These are phyloP conservation scores for Lithodes maja DNA, from an alignment of 2,888 invertebrate species.

Conservation along the genomic window DNA sequence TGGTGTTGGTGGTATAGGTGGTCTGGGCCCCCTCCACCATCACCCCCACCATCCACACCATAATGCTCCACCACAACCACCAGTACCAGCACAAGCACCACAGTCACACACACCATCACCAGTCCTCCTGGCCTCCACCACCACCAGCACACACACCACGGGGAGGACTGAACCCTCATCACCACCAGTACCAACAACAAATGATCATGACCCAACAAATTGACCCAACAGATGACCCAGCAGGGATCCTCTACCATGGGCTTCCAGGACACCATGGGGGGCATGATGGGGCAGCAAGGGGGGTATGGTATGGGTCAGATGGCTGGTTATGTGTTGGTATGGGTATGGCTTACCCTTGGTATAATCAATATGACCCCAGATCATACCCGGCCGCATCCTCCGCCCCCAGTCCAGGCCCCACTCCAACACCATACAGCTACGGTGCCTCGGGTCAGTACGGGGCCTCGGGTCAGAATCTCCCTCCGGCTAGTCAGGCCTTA, in stretches of 20 bases:
- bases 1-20: no score
- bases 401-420: background rate
- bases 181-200: background rate
- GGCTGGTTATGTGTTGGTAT: slow-evolving; percentile 43
- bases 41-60: no score
- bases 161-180: no score
- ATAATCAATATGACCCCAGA: slow-evolving; percentile 51
- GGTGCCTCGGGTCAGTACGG: background rate
- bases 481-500: slow-evolving; percentile 39
- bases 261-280: slow-evolving; percentile 46
- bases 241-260: slow-evolving; percentile 38
- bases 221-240: slow-evolving; percentile 8
- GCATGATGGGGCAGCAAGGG: slow-evolving; percentile 34
- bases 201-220: background rate
- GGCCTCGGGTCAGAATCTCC: slow-evolving; percentile 13
- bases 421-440: background rate
- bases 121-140: background rate
- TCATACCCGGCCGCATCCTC: slow-evolving; percentile 21
- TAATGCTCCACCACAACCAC: no score
- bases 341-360: slow-evolving; percentile 55
- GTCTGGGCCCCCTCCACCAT: no score
- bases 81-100: no score
- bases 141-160: background rate
- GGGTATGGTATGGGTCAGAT: slow-evolving; percentile 41
- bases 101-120: no score